Evolutionary conservation across 1,140 invertebrate species (phyloP).

Genomic region (Cecropterus lyciades): DNA sequence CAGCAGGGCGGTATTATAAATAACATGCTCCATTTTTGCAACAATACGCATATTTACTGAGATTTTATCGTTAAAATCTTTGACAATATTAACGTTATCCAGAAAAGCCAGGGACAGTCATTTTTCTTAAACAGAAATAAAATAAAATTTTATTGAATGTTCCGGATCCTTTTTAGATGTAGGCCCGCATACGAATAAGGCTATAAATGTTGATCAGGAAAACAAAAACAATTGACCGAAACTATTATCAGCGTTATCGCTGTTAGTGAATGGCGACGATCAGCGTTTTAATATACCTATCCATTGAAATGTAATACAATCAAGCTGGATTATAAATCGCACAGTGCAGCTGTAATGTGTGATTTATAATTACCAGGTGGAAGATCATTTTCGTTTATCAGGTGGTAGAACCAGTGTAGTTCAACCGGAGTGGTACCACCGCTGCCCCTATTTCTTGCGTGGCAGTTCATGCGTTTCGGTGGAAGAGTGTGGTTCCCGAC

Average conservation of each 20-base stretch:
- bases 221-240: conserved; percentile 67
- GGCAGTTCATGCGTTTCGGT: too few species aligned
- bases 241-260: conserved; percentile 57
- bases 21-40: too few species aligned
- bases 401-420: too few species aligned
- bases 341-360: too few species aligned
- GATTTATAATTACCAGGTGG: too few species aligned
- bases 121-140: conserved; percentile 61
- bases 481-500: too few species aligned
- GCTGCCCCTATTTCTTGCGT: too few species aligned
- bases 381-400: too few species aligned
- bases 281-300: conserved; percentile 1
- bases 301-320: not conserved
- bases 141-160: conserved; percentile 70
- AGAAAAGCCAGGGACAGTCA: conserved; percentile 38
- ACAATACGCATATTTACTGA: not conserved
- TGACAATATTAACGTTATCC: conserved; percentile 20
- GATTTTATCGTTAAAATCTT: conserved; percentile 14
- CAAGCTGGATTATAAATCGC: not conserved
- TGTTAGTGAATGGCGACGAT: conserved; percentile 38
- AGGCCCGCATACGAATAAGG: conserved; percentile 71
- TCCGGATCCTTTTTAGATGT: conserved; percentile 61
- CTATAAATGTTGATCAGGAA: conserved; percentile 68
- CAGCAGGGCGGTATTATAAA: too few species aligned
- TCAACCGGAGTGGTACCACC: too few species aligned